phyloP scores from a whole-genome alignment of 92 coral and sea anemone genomes.

The Zoanthus sociatus region DNA sequence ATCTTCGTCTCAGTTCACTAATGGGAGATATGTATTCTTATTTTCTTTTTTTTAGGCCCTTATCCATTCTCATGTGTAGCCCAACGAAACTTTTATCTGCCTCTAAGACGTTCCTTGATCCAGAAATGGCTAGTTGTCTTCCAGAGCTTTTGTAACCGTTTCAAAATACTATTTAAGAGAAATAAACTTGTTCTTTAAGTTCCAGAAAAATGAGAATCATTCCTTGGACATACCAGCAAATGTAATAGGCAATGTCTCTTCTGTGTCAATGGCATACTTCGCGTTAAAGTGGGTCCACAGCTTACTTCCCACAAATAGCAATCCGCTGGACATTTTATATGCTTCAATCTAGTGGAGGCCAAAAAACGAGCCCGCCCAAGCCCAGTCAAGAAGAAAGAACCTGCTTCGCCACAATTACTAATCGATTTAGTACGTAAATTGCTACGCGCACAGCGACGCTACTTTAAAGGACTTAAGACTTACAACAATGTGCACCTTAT shows the following conservation, averaged over 20 bases:
- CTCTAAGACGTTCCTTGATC: background rate
- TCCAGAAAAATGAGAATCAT: no score
- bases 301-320: conserved; percentile 24
- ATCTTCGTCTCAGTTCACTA: background rate
- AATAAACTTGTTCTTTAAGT: background rate
- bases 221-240: background rate
- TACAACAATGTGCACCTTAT: background rate
- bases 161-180: background rate
- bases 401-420: conserved; percentile 16
- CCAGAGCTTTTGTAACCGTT: background rate
- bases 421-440: background rate
- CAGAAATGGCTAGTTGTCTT: background rate
- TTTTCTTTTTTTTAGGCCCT: no score
- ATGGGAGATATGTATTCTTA: no score
- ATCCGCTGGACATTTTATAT: conserved; percentile 45
- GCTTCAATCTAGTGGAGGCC: conserved; percentile 41
- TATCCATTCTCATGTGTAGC: conserved; percentile 2
- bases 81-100: background rate
- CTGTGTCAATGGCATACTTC: background rate
- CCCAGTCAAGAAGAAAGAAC: conserved; percentile 48
- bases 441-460: background rate
- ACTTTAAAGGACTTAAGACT: no score
- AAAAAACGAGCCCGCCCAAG: background rate
- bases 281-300: background rate
- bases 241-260: background rate